Percentiles rank a stretch among this genome's conserved stretches.
phyloP scores from a whole-genome alignment of 2,888 invertebrate species.

The Chloromyia formosa region DNA sequence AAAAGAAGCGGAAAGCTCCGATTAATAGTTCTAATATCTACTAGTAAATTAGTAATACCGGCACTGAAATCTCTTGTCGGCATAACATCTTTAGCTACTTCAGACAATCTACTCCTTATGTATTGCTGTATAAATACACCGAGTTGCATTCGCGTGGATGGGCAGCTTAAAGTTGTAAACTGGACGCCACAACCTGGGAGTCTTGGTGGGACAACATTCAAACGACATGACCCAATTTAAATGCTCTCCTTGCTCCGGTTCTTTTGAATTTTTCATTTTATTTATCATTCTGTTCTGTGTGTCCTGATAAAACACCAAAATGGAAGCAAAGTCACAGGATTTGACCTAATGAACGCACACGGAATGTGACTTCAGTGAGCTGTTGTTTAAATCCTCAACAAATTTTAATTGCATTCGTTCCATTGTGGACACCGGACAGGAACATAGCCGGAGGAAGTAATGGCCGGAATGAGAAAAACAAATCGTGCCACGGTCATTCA shows the following conservation, averaged over 20 bases:
- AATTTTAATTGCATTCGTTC: constrained; percentile 34
- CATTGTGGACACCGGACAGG: not conserved
- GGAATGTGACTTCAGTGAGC: constrained; percentile 2
- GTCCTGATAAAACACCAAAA: not conserved
- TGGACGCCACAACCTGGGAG: not conserved
- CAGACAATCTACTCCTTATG: no score
- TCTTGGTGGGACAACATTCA: not conserved
- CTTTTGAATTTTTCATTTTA: constrained; percentile 10
- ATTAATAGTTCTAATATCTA: no score
- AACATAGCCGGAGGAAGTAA: not conserved
- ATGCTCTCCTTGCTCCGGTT: not conserved
- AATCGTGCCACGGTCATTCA: constrained; percentile 30
- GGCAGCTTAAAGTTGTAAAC: no score
- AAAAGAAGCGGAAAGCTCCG: no score
- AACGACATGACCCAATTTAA: constrained; percentile 32
- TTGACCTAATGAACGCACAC: constrained; percentile 15
- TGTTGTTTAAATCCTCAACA: constrained; percentile 1
- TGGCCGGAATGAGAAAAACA: not conserved
- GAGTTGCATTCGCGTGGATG: no score
- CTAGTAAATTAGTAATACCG: no score
- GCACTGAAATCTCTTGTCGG: no score
- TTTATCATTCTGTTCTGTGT: not conserved
- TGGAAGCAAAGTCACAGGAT: constrained; percentile 23
- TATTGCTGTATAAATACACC: no score
- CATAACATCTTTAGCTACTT: no score